Base-by-base conservation (phyloP, 1,140 invertebrate genomes). In the Zaprionus nigranus region DNA sequence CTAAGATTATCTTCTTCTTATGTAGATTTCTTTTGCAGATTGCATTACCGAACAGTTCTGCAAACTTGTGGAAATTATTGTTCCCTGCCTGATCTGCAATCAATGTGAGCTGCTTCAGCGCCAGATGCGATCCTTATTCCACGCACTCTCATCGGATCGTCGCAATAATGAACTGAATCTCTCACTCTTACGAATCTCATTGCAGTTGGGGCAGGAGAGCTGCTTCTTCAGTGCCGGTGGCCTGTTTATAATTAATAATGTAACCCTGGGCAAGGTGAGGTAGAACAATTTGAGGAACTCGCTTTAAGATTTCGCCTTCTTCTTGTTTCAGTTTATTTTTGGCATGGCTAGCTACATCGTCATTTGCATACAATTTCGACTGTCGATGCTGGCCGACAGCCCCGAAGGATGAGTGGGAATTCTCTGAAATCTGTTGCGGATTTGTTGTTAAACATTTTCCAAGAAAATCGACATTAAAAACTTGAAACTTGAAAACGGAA, bases 351-450 rank as follows among this genome's bases (percentile, higher is more conserved):
- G 68, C 72, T 85, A 79, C 17, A 75, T 90, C 20, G 64, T 82
- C 4, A 73, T 88, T 40, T 81, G 85, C 69, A 90, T 88, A 13
- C 85, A 90, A 58, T 88, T 88, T 36, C 83, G 86, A 12, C 28
- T 77, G n/a, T 67, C 68, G 5, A 20, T 81, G 1, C 59, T 56
- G 20, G 57, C 58, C 12, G 78, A 62, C 30, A 71, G 46, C 11
- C 12, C 26, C 12, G 15, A 24, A 26, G 38, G 46, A 60, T 34
- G 56, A 26, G 15, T 26, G 30, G 38, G 36, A 60, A n/a, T 17
- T 15, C 13, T 17, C 17, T 28, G 20, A 20, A 28, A 59, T 65
- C 2, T 63, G 15, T 20, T 20, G 62, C 24, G 17, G 38, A 63
- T 71, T 43, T 54, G 7, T 51, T 57, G n/a, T n/a, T 17, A 2